Base-by-base conservation (phyloP, 2,113 vertebrate genomes). In the Campylomormyrus numenius region DNA sequence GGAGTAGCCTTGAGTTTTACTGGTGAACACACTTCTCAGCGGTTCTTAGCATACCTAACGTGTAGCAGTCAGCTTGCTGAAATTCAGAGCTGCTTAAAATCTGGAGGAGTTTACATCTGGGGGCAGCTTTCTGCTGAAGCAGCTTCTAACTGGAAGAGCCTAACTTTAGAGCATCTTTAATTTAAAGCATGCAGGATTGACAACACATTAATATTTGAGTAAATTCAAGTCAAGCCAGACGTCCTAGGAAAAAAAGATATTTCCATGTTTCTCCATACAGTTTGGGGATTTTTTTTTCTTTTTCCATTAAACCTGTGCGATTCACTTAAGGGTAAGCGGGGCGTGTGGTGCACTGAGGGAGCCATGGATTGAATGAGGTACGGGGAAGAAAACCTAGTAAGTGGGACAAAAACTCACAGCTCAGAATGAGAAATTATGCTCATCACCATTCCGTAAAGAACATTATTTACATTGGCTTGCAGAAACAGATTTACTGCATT, bases 331-430 rank as follows among this genome's bases (percentile, higher is more conserved):
- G 77, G 42, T 6, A 39, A 17, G 4, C 46, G 3, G 48, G 17
- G 13, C 7, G 4, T 85, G 48, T 49, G 85, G 52, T 27, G 21
- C 5, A 11, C 27, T 48, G 7, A 21, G 5, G 45, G 45, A 21
- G 15, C 15, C 21, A 3, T 88, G 4, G 90, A 31, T 90, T 91
- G 85, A 91, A 90, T 93, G 90, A 90, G 90, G 91, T 90, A 88
- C 89, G 90, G 87, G 74, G 90, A 80, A 80, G 93, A 89, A 35
- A 88, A 87, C 88, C 91, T 66, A 70, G 91, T 85, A 21, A 46
- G 8, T 48, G 3, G 24, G 45, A 49, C 45, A 50, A 86, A 70
- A 35, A 53, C 42, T 13, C 39, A 52, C 13, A 74, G n/a, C n/a
- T 53, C 87, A 70, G 48, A 53, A 17, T 45, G 39, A 49, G 39